phyloP scores from a whole-genome alignment of 2,797 vertebrate genomes.

The Cossypha heuglini region DNA sequence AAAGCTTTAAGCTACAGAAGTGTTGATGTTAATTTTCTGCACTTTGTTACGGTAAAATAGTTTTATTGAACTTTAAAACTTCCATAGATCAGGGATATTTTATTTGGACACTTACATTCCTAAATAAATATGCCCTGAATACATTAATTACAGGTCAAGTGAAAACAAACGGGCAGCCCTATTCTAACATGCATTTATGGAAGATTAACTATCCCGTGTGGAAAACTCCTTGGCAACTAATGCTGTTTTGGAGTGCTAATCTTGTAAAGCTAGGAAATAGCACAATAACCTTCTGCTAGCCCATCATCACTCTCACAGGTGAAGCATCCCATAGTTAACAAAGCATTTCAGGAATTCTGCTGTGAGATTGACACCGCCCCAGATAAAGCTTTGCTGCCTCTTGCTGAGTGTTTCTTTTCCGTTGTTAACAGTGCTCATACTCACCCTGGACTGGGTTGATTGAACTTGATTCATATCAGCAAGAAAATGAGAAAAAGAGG shows the following conservation, averaged over 20 bases:
- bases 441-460: neutral
- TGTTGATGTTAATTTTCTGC: neutral
- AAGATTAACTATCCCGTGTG: neutral
- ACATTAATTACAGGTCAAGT: neutral
- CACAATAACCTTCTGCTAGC: neutral
- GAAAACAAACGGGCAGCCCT: neutral
- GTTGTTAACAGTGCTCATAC: neutral
- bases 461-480: neutral
- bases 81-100: neutral
- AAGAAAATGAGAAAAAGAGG: neutral
- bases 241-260: neutral
- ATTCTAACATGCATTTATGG: neutral
- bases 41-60: neutral
- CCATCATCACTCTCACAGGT: neutral
- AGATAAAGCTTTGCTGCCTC: neutral
- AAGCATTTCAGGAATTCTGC: neutral
- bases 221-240: neutral
- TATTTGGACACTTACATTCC: neutral
- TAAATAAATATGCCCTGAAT: neutral
- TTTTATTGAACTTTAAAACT: neutral
- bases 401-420: neutral
- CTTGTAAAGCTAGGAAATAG: neutral
- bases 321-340: neutral
- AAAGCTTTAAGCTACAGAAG: neutral
- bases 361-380: neutral